phyloP scores from a whole-genome alignment of 92 coral and sea anemone genomes.

The Montipora capitata region DNA sequence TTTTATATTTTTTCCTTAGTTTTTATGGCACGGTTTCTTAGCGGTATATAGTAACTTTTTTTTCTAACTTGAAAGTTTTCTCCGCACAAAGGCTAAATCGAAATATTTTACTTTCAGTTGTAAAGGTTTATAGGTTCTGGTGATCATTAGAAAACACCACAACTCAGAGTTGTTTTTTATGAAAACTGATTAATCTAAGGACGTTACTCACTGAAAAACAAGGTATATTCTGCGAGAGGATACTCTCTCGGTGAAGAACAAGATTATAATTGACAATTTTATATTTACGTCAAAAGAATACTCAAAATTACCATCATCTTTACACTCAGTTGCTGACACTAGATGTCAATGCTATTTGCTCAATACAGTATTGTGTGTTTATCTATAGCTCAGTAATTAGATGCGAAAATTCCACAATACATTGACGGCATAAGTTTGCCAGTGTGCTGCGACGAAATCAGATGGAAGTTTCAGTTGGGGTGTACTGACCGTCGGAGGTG shows the following conservation, averaged over 20 bases:
- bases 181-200: too few relatives aligned
- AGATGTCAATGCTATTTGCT: slow-evolving; percentile 29
- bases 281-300: neutral
- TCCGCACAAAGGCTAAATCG: too few relatives aligned
- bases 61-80: too few relatives aligned
- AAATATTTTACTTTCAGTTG: too few relatives aligned
- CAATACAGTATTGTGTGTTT: slow-evolving; percentile 21
- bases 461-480: neutral
- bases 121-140: too few relatives aligned
- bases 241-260: neutral
- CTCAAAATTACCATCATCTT: neutral
- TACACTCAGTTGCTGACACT: neutral
- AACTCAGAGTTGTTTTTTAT: too few relatives aligned
- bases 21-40: too few relatives aligned
- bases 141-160: neutral
- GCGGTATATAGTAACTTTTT: too few relatives aligned
- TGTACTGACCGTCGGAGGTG: too few relatives aligned
- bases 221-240: neutral
- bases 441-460: neutral
- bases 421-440: neutral
- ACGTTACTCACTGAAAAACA: too few relatives aligned
- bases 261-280: neutral
- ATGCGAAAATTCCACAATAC: slow-evolving; percentile 10
- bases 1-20: too few relatives aligned
- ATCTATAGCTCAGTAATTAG: slow-evolving; percentile 36